These are phyloP conservation scores for Tyrannus savana DNA, from an alignment of 2,113 vertebrate genomes.

Conservation along the genomic window DNA sequence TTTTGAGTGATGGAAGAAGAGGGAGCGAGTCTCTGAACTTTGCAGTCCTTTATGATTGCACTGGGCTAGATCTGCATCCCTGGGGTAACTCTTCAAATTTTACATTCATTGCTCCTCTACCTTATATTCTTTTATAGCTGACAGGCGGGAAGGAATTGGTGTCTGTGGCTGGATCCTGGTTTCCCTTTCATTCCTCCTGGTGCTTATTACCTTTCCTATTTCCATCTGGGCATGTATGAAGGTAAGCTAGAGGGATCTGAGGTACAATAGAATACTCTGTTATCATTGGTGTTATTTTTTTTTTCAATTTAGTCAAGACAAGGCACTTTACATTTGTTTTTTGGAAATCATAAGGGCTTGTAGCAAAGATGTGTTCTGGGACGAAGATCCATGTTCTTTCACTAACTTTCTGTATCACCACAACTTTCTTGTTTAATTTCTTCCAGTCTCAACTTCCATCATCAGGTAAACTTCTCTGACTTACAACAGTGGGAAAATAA, in stretches of 20 bases:
- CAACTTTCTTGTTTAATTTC: not conserved
- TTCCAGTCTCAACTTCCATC: not conserved
- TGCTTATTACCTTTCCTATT: slow-evolving; percentile 79
- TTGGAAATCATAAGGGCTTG: not conserved
- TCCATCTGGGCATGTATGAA: slow-evolving; percentile 88
- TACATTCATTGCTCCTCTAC: not conserved
- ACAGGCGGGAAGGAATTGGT: slow-evolving; percentile 72
- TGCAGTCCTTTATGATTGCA: not conserved
- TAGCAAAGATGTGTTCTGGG: not conserved
- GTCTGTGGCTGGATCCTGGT: slow-evolving; percentile 82
- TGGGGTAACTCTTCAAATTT: not conserved
- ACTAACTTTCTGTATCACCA: not conserved
- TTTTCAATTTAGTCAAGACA: not conserved
- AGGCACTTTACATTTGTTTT: not conserved
- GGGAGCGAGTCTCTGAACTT: not conserved
- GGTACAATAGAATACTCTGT: not conserved
- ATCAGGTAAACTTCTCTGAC: not conserved
- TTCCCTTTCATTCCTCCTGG: slow-evolving; percentile 77
- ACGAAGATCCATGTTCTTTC: not conserved
- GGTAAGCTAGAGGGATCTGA: slow-evolving; percentile 69
- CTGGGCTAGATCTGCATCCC: not conserved
- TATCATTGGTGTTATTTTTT: not conserved
- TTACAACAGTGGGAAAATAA: not conserved
- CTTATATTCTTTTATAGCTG: slow-evolving; percentile 60
- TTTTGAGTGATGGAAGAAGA: rapidly evolving